These are phyloP conservation scores for Oreochromis spilurus DNA, from an alignment of 2,113 vertebrate genomes.

Conservation along the genomic window DNA sequence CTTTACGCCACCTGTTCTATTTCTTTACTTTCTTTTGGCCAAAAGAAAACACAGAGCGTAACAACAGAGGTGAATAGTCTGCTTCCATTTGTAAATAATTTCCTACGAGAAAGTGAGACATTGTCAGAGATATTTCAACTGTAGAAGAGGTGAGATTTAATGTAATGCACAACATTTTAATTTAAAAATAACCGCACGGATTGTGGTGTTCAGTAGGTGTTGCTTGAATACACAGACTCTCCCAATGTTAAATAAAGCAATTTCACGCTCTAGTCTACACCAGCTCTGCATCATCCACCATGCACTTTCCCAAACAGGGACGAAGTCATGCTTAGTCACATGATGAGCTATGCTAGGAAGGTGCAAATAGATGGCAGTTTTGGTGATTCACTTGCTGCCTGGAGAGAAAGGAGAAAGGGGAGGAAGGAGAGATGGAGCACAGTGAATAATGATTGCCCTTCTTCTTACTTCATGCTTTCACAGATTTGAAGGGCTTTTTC, in stretches of 20 bases:
- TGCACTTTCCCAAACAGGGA: conserved; percentile 36
- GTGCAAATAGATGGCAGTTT: conserved; percentile 2
- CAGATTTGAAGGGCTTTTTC: conserved; percentile 42
- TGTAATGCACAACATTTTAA: neutral
- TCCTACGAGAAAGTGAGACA: neutral
- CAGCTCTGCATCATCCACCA: conserved; percentile 20
- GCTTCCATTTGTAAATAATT: neutral
- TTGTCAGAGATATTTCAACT: neutral
- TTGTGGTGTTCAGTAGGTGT: neutral
- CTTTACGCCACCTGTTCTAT: neutral
- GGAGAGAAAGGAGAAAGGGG: neutral
- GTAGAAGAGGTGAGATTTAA: neutral
- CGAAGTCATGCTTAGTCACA: conserved; percentile 43
- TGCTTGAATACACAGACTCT: conserved; percentile 4
- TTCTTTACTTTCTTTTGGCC: neutral
- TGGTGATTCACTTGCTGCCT: conserved; percentile 30
- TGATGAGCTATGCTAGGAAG: neutral
- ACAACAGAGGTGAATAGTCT: neutral
- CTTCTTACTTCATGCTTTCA: conserved; percentile 20
- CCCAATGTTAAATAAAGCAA: conserved; percentile 50
- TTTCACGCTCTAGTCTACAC: conserved; percentile 51
- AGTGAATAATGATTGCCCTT: conserved; percentile 33
- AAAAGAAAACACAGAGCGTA: neutral
- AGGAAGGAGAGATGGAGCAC: neutral
- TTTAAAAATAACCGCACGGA: neutral